Percentiles rank a stretch among this genome's conserved stretches.
Conservation (phyloP, 1,140 invertebrate genomes). For the Steinernema feltiae region DNA sequence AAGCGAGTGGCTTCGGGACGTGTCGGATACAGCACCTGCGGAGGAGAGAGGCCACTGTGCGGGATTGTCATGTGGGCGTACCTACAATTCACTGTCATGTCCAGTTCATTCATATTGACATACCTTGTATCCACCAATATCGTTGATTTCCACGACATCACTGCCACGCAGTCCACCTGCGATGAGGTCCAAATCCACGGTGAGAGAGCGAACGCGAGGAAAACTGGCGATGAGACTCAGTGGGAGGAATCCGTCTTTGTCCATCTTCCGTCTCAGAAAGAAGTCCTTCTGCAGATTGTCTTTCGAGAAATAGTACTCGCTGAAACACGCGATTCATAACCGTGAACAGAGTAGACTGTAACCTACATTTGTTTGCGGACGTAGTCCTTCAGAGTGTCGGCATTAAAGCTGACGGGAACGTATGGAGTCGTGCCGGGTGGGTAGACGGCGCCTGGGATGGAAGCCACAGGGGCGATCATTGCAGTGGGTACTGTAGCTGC, state of each 20-base stretch:
- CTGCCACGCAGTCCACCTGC: conserved; percentile 60
- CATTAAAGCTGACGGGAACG: conserved; percentile 23
- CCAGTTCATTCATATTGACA: conserved; percentile 26
- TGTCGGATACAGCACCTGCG: conserved; percentile 19
- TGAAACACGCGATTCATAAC: no score
- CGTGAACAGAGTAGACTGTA: no score
- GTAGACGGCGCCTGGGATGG: conserved; percentile 28
- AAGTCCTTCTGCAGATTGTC: conserved; percentile 92
- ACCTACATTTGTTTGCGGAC: conserved; percentile 55
- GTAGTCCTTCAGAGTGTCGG: conserved; percentile 50
- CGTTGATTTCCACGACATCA: conserved; percentile 49
- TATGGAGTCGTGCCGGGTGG: conserved; percentile 16
- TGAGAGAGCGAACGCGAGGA: conserved; percentile 80
- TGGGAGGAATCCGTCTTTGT: conserved; percentile 81
- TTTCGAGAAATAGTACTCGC: conserved; percentile 97
- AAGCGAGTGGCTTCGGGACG: conserved; percentile 7
- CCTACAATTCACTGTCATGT: conserved; percentile 18
- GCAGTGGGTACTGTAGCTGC: conserved; percentile 23
- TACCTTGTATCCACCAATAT: conserved; percentile 32
- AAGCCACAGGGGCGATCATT: conserved; percentile 7
- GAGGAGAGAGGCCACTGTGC: conserved; percentile 35
- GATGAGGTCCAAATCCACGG: conserved; percentile 75
- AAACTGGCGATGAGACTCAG: conserved; percentile 89
- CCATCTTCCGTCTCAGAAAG: conserved; percentile 93
- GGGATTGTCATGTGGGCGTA: conserved; percentile 38